phyloP scores from a whole-genome alignment of 2,888 invertebrate genomes.

The Macrosoma leucophasiata region DNA sequence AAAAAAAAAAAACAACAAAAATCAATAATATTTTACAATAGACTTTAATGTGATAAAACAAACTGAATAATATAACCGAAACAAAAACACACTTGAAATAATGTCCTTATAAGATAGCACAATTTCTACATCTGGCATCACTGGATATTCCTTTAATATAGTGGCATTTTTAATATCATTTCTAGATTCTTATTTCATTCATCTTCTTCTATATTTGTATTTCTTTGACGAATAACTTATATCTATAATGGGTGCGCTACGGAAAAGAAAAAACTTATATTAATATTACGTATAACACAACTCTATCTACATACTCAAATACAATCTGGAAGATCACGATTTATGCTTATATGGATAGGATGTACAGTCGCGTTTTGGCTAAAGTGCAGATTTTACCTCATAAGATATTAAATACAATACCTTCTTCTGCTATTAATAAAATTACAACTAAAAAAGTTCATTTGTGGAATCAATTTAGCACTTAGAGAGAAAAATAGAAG shows the following conservation, averaged over 20 bases:
- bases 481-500: too few species aligned
- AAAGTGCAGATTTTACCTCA: too few species aligned
- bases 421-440: too few species aligned
- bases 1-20: conserved; percentile 58
- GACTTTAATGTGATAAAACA: conserved; percentile 62
- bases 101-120: conserved; percentile 47
- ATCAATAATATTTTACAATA: conserved; percentile 54
- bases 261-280: conserved; percentile 49
- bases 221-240: conserved; percentile 58
- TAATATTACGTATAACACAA: too few species aligned
- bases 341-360: too few species aligned
- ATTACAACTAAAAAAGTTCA: too few species aligned
- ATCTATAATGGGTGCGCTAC: conserved; percentile 70
- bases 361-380: too few species aligned
- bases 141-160: conserved; percentile 29
- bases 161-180: conserved; percentile 20
- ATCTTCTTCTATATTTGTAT: conserved; percentile 68
- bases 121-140: conserved; percentile 47
- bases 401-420: too few species aligned
- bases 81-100: conserved; percentile 54
- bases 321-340: too few species aligned
- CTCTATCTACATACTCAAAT: too few species aligned
- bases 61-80: conserved; percentile 43
- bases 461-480: too few species aligned
- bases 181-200: conserved; percentile 27